Evolutionary conservation across 2,888 invertebrate species (phyloP).

Genomic region (Amphimallon solstitiale): DNA sequence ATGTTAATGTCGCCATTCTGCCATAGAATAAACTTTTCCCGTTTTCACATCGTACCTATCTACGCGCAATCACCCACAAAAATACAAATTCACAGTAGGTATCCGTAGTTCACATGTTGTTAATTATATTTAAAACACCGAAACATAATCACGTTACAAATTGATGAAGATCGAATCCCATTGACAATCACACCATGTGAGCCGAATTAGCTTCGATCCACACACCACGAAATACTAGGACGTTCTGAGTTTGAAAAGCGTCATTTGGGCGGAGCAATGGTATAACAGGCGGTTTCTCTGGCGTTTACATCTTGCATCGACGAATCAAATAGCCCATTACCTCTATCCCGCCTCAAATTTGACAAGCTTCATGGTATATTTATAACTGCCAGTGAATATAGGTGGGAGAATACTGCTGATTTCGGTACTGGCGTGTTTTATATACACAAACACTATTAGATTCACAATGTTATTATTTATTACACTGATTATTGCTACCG

Average conservation of each 20-base stretch:
- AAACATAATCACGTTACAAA: neutral
- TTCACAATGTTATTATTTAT: constrained; percentile 53
- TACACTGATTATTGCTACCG: constrained; percentile 46
- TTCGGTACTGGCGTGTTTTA: constrained; percentile 42
- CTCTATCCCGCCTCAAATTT: constrained; percentile 51
- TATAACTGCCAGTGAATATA: constrained; percentile 5
- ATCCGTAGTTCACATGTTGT: constrained; percentile 1
- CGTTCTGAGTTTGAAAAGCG: constrained; percentile 56
- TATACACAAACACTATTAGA: constrained; percentile 41
- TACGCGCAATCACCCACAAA: neutral
- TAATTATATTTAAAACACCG: neutral
- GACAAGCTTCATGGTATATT: constrained; percentile 59
- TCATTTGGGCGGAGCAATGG: constrained; percentile 56
- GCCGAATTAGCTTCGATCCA: constrained; percentile 52
- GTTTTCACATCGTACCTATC: constrained; percentile 21
- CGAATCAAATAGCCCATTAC: constrained; percentile 52
- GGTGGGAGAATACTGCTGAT: constrained; percentile 11
- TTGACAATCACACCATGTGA: constrained; percentile 33
- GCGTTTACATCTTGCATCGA: constrained; percentile 41
- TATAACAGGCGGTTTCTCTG: constrained; percentile 50
- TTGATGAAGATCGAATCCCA: neutral
- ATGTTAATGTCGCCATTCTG: constrained; percentile 47
- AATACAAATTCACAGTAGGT: constrained; percentile 4
- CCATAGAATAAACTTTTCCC: neutral
- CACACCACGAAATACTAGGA: constrained; percentile 57